Base-by-base conservation (phyloP, 2,797 vertebrate species). In the Caiman crocodilus region DNA sequence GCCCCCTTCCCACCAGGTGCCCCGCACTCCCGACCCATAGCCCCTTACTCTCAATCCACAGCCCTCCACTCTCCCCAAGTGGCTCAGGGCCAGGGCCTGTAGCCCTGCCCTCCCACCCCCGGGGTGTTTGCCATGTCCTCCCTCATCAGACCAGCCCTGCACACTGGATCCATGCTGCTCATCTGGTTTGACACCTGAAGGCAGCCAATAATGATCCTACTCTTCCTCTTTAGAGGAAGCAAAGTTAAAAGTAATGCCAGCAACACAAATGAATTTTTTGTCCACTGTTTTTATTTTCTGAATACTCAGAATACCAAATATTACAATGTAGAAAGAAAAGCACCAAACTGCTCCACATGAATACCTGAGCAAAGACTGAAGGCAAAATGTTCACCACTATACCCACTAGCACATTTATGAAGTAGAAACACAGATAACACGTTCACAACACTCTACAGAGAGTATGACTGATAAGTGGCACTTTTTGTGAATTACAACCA, bases 361-460 rank as follows among this genome's bases (percentile, higher is more conserved):
- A 94, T 96, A 97, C 97, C 97, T 98, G 97, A 98, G 98, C 79
- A 28, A 94, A 96, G 95, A 97, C 96, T 60, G 71, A 96, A 96
- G 96, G 96, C 94, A 96, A 50, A 86, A 97, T 57, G 4, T 75
- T 94, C 85, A 93, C 71, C 81, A 90, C 69, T 9, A 96, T 78
- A 95, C 65, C 77, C 87, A 67, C 4, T 69, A 93, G 69, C 21
- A 1, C 81, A 28, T 89, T 79, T 78, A 78, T 42, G 93, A 96
- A 82, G 55, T 20, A 88, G 58, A 91, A 96, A 93, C 67, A 87
- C 85, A 90, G 35, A 65, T 69, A 84, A 94, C 90, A 95, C 76
- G 90, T 85, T 94, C 84, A 93, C 84, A 88, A 79, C 75, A 92
- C 76, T 82, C 90, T 77, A 50, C 32, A 94, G 60, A 76, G 30